These are phyloP conservation scores for Austrofundulus limnaeus DNA, from an alignment of 2,113 vertebrate species.

Conservation along the genomic window DNA sequence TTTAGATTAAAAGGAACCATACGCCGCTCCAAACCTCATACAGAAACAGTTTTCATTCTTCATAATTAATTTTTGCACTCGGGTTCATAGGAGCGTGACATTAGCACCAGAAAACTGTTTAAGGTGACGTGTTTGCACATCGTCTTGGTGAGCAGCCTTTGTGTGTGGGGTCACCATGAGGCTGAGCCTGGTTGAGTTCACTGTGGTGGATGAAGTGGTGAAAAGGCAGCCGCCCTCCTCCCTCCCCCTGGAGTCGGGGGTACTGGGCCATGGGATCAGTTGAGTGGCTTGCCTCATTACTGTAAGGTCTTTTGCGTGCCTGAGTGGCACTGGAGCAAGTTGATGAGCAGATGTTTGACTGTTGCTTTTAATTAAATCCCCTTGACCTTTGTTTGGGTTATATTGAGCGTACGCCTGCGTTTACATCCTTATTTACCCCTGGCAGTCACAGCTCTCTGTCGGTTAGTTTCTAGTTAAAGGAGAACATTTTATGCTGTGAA, in stretches of 20 bases:
- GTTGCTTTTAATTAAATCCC: slow-evolving; percentile 82
- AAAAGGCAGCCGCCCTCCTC: slow-evolving; percentile 9
- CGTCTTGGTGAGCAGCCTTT: slow-evolving; percentile 39
- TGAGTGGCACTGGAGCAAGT: slow-evolving; percentile 70
- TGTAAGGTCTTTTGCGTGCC: slow-evolving; percentile 61
- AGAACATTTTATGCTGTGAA: too few relatives aligned
- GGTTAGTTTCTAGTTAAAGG: neutral
- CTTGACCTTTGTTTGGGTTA: slow-evolving; percentile 78
- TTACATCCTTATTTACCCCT: slow-evolving; percentile 28
- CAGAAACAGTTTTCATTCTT: neutral
- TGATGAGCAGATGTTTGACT: slow-evolving; percentile 81
- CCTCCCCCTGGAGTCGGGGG: slow-evolving; percentile 8
- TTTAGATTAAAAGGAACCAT: too few relatives aligned
- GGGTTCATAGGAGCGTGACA: slow-evolving; percentile 22
- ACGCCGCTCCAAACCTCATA: too few relatives aligned
- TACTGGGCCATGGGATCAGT: slow-evolving; percentile 38
- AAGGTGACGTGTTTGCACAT: slow-evolving; percentile 57
- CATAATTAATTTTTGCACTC: neutral
- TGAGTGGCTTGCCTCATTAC: slow-evolving; percentile 72
- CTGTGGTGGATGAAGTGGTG: slow-evolving; percentile 35
- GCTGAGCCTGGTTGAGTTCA: slow-evolving; percentile 45
- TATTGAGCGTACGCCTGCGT: slow-evolving; percentile 69
- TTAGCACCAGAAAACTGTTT: slow-evolving; percentile 17
- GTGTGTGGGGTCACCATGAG: slow-evolving; percentile 46
- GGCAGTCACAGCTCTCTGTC: neutral